Conservation (phyloP, 2,113 vertebrate genomes). For the Ptyas mucosa region DNA sequence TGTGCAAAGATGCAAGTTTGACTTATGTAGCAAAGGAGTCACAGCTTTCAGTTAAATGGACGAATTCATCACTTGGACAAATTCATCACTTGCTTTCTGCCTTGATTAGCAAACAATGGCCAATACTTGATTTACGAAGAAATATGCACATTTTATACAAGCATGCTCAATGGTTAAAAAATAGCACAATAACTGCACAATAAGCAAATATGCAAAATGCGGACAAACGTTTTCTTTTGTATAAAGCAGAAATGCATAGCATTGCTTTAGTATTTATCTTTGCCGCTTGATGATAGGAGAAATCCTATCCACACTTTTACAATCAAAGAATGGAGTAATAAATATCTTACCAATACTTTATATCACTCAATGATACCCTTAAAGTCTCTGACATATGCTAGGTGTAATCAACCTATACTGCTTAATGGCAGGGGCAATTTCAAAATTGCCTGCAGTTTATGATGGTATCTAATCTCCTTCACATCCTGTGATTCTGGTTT, state of each 20-base stretch:
- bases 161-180: neutral
- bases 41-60: neutral
- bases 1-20: neutral
- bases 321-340: constrained; percentile 27
- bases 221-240: neutral
- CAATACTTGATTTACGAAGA: neutral
- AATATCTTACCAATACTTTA: neutral
- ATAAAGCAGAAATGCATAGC: constrained; percentile 16
- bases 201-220: neutral
- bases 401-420: constrained; percentile 42
- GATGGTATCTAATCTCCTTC: constrained; percentile 44
- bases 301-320: neutral
- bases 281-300: neutral
- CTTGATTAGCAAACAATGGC: neutral
- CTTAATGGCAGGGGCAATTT: constrained; percentile 11
- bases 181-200: neutral
- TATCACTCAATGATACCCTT: constrained; percentile 44
- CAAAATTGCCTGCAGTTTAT: constrained; percentile 34
- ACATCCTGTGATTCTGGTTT: constrained; percentile 42
- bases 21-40: neutral
- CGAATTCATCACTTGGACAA: neutral
- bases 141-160: neutral
- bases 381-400: constrained; percentile 15
- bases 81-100: neutral
- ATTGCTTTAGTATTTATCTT: neutral